Percentiles rank a stretch among this genome's conserved stretches.
phyloP scores from a whole-genome alignment of 2,797 vertebrate genomes.

The Ctenopoma multispine region DNA sequence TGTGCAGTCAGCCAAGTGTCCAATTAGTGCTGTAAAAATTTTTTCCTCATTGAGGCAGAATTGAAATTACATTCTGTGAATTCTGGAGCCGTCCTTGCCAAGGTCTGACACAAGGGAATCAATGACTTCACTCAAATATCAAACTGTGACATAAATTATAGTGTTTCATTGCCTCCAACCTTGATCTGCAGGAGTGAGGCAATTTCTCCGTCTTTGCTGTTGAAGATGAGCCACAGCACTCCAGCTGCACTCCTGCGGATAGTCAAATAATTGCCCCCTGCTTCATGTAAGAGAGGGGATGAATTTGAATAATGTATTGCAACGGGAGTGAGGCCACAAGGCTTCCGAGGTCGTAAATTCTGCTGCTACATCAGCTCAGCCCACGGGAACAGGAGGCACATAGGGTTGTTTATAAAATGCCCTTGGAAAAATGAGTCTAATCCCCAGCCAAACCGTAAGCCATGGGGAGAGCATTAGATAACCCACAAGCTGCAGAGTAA shows the following conservation, averaged over 20 bases:
- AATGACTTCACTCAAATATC: conserved; percentile 77
- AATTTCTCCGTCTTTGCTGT: conserved; percentile 66
- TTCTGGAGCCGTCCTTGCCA: conserved; percentile 66
- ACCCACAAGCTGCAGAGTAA: conserved; percentile 82
- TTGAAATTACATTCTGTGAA: conserved; percentile 70
- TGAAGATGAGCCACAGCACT: conserved; percentile 64
- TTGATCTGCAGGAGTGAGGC: conserved; percentile 70
- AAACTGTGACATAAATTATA: conserved; percentile 78
- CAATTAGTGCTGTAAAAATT: conserved; percentile 72
- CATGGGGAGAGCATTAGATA: conserved; percentile 82
- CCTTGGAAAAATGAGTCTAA: conserved; percentile 84
- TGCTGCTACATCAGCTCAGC: conserved; percentile 75
- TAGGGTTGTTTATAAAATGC: conserved; percentile 82
- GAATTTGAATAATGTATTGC: conserved; percentile 84
- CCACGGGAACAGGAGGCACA: conserved; percentile 75
- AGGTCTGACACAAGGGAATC: conserved; percentile 74
- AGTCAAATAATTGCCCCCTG: conserved; percentile 79
- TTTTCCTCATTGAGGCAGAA: conserved; percentile 47
- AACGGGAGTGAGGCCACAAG: conserved; percentile 71
- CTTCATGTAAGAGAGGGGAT: conserved; percentile 62
- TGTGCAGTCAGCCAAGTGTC: conserved; percentile 67
- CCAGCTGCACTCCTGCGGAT: conserved; percentile 73
- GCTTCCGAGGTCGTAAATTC: conserved; percentile 81
- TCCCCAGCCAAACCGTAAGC: conserved; percentile 81
- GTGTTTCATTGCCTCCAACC: conserved; percentile 74